Evolutionary conservation across 2,888 invertebrate genomes (phyloP).

Genomic region (Melitaea athalia): DNA sequence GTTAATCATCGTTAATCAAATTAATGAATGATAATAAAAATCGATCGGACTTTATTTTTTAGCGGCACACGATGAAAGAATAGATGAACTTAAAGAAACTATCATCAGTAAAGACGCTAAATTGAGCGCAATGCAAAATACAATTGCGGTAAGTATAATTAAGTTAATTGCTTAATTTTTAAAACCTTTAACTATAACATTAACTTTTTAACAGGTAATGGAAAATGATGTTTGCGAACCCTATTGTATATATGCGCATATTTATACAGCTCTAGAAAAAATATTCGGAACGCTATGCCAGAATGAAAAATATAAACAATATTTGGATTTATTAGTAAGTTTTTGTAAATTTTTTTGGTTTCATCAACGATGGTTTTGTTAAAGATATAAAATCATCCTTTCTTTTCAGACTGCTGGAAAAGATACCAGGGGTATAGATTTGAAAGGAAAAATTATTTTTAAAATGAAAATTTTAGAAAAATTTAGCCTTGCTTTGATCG

Average conservation of each 20-base stretch:
- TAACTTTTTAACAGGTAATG: conserved; percentile 58
- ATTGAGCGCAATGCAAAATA: conserved; percentile 72
- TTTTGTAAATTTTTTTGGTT: not conserved
- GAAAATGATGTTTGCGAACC: conserved; percentile 76
- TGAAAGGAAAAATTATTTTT: conserved; percentile 71
- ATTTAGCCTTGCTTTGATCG: conserved; percentile 68
- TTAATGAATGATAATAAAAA: not conserved
- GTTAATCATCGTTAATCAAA: not conserved
- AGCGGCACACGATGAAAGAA: conserved; percentile 63
- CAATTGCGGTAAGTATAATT: conserved; percentile 61
- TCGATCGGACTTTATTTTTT: not conserved
- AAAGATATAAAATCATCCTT: not conserved
- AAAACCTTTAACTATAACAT: not conserved
- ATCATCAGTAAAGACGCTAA: conserved; percentile 74
- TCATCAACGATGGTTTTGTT: not conserved
- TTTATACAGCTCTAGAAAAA: conserved; percentile 74
- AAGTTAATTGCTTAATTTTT: conserved; percentile 1
- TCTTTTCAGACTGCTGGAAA: conserved; percentile 63
- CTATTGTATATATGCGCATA: conserved; percentile 73
- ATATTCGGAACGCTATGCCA: conserved; percentile 69
- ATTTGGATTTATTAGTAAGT: conserved; percentile 65
- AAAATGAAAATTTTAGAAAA: conserved; percentile 74
- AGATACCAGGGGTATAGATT: conserved; percentile 65
- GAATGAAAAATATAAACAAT: conserved; percentile 69
- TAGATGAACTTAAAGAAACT: conserved; percentile 64